Base-by-base conservation (phyloP, 2,113 vertebrate species). In the Machaerirhynchus nigripectus region DNA sequence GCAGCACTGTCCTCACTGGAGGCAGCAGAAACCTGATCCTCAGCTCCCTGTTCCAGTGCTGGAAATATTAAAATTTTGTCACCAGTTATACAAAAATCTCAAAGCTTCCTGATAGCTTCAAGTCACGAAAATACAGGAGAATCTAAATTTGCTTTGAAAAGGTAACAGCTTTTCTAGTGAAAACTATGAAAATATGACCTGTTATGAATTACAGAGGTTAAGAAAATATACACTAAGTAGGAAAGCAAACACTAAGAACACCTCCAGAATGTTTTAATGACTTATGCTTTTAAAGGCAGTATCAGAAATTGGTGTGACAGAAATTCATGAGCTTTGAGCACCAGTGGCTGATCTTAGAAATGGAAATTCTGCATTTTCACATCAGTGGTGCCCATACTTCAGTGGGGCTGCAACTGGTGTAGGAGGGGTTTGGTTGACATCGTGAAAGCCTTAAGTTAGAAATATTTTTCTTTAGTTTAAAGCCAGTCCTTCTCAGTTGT, bases 171-270 rank as follows among this genome's bases (percentile, higher is more conserved):
- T 76, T 89, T 76, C 67, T 71, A 87, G 61, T 49, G 74, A 69
- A 86, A 89, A 78, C 39, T 22, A 75, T 28, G 50, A 84, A 92
- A 90, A 90, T 49, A 30, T 53, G 60, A 82, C 79, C 65, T 89
- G 71, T 69, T 80, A 73, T 30, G 57, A 91, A 89, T 67, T 88
- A 90, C 37, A 84, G 60, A 93, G 47, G 73, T 94, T 82, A 87
- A 90, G 60, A 95, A 94, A 96, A 94, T 42, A 96, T 18, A 82
- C 23, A 50, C 27, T 30, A 69, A 79, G 42, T 15, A 85, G 80
- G 49, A 91, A 94, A 75, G 42, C 42, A 89, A 79, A 84, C 30
- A 89, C 33, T 52, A 57, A 15, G 31, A 92, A 92, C 86, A 76
- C 15, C 30, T 91, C 40, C 44, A 79, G 84, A 44, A 50, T 17